These are phyloP conservation scores for Cordilura impudica DNA, from an alignment of 2,888 invertebrate genomes.

Conservation along the genomic window DNA sequence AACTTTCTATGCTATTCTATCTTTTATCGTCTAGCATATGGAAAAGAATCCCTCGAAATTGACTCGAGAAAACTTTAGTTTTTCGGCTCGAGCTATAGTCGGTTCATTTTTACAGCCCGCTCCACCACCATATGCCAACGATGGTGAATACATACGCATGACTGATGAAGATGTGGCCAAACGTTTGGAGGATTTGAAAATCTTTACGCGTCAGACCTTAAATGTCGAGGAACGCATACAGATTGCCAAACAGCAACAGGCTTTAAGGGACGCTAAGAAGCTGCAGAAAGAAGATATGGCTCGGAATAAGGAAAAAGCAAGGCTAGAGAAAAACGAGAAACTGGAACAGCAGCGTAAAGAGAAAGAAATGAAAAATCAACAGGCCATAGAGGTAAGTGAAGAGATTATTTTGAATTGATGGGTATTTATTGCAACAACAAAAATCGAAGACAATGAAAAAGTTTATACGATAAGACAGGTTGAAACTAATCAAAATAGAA, in stretches of 20 bases:
- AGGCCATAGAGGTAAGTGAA: conserved; percentile 88
- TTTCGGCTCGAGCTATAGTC: conserved; percentile 91
- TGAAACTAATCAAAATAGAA: no score
- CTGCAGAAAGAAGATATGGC: conserved; percentile 83
- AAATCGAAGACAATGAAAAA: no score
- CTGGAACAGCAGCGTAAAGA: conserved; percentile 90
- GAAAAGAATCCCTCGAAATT: conserved; percentile 85
- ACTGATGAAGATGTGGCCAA: conserved; percentile 90
- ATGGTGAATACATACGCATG: conserved; percentile 86
- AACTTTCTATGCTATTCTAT: background rate
- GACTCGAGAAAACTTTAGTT: conserved; percentile 93
- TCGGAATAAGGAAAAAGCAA: conserved; percentile 80
- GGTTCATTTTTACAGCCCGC: conserved; percentile 94
- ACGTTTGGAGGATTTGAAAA: conserved; percentile 83
- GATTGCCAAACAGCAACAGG: conserved; percentile 85
- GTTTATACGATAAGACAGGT: no score
- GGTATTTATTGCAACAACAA: no score
- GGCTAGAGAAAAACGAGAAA: conserved; percentile 86
- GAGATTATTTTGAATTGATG: background rate
- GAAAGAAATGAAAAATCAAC: conserved; percentile 89
- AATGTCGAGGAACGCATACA: conserved; percentile 88
- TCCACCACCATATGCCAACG: conserved; percentile 81
- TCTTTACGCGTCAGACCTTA: conserved; percentile 82
- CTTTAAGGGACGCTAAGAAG: conserved; percentile 86
- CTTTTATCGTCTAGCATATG: conserved; percentile 82